These are phyloP conservation scores for Engraulis encrasicolus DNA, from an alignment of 2,113 vertebrate genomes.

Conservation along the genomic window DNA sequence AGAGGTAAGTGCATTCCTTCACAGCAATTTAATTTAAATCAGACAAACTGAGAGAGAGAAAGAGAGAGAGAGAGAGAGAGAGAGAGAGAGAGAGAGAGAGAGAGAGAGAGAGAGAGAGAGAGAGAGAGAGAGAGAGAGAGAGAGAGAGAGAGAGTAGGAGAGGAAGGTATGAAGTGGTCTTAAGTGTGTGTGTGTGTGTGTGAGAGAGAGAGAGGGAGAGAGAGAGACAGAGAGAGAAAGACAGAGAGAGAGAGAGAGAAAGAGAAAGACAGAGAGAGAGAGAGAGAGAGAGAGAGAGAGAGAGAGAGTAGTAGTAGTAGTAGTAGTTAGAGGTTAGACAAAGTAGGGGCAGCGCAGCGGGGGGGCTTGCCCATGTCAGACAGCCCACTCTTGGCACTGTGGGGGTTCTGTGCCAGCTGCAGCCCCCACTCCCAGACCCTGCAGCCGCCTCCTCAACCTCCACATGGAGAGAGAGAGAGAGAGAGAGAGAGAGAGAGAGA, in stretches of 20 bases:
- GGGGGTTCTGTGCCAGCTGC: conserved; percentile 13
- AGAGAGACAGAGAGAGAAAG: not conserved
- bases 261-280: not conserved
- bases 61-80: not conserved
- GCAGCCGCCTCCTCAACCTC: conserved; percentile 23
- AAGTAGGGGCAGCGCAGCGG: not conserved
- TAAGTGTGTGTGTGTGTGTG: no score
- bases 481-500: no score
- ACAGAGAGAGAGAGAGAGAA: not conserved
- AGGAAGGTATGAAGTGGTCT: no score
- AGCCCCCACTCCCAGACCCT: conserved; percentile 31
- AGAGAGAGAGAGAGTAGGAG: no score
- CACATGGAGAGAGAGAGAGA: no score
- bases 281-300: not conserved
- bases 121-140: no score
- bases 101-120: no score
- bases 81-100: no score
- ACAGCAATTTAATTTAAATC: not conserved
- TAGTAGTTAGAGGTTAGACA: not conserved
- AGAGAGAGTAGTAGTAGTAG: no score
- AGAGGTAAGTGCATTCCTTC: not conserved
- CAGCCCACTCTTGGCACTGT: conserved; percentile 2
- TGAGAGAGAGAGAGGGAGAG: not conserved
- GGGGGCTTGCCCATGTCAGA: conserved; percentile 5
- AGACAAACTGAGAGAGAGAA: not conserved